Evolutionary conservation across 2,888 invertebrate species (phyloP).

Genomic region (Pilophorus perplexus): DNA sequence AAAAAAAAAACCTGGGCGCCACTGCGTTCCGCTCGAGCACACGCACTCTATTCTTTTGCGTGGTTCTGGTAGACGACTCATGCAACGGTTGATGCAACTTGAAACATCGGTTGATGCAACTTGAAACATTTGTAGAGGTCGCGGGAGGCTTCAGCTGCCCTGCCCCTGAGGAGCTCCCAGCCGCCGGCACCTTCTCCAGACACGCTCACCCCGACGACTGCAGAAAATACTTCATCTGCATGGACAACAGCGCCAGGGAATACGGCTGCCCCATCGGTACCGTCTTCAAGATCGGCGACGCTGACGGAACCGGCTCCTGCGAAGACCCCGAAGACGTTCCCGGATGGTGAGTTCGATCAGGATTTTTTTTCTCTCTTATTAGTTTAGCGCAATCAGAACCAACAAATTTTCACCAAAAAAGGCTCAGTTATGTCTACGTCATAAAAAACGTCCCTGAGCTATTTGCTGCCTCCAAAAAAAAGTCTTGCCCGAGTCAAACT

Average conservation of each 20-base stretch:
- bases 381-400: not conserved
- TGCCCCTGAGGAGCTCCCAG: constrained; percentile 74
- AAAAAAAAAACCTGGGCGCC: too few species aligned
- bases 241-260: constrained; percentile 85
- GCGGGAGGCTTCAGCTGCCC: constrained; percentile 87
- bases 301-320: constrained; percentile 88
- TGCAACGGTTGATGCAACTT: too few species aligned
- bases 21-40: too few species aligned
- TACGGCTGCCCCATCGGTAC: constrained; percentile 95
- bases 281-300: constrained; percentile 89
- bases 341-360: constrained; percentile 76
- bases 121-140: too few species aligned
- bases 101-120: too few species aligned
- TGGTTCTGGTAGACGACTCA: too few species aligned
- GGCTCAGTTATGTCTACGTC: too few species aligned
- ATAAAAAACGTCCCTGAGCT: too few species aligned
- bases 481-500: too few species aligned
- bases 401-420: not conserved
- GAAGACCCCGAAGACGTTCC: constrained; percentile 94
- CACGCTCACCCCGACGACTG: constrained; percentile 93
- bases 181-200: constrained; percentile 83
- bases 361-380: not conserved
- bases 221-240: constrained; percentile 92
- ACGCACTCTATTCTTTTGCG: too few species aligned
- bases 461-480: too few species aligned